These are phyloP conservation scores for Geococcyx californianus DNA, from an alignment of 2,113 vertebrate genomes.

Conservation along the genomic window DNA sequence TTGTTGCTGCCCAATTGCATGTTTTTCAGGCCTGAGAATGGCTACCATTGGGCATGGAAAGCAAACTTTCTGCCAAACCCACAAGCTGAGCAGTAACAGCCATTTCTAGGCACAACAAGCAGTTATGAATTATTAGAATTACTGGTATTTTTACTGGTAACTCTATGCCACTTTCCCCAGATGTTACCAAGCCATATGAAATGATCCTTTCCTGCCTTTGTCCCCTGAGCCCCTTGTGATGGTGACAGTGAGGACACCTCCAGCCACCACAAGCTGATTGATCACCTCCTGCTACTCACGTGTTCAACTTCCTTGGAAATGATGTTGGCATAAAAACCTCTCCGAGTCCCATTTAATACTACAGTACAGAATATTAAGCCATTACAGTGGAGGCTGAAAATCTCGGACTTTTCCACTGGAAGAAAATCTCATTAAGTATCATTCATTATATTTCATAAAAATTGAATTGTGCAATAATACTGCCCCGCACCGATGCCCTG, in stretches of 20 bases:
- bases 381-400: neutral
- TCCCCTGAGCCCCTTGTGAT: neutral
- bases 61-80: neutral
- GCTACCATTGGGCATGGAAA: neutral
- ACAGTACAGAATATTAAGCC: neutral
- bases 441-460: neutral
- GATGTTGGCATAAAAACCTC: neutral
- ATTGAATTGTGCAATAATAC: neutral
- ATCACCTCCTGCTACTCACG: neutral
- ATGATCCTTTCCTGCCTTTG: neutral
- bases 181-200: neutral
- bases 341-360: neutral
- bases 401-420: neutral
- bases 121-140: neutral
- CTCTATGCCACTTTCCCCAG: too few relatives aligned
- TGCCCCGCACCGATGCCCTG: neutral
- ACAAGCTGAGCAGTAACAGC: neutral
- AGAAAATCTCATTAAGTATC: neutral
- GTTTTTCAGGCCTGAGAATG: neutral
- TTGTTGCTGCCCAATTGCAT: neutral
- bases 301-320: neutral
- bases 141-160: neutral
- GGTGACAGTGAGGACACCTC: neutral
- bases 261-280: neutral
- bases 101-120: neutral